Base-by-base conservation (phyloP, 2,113 vertebrate genomes). In the Ictalurus punctatus region DNA sequence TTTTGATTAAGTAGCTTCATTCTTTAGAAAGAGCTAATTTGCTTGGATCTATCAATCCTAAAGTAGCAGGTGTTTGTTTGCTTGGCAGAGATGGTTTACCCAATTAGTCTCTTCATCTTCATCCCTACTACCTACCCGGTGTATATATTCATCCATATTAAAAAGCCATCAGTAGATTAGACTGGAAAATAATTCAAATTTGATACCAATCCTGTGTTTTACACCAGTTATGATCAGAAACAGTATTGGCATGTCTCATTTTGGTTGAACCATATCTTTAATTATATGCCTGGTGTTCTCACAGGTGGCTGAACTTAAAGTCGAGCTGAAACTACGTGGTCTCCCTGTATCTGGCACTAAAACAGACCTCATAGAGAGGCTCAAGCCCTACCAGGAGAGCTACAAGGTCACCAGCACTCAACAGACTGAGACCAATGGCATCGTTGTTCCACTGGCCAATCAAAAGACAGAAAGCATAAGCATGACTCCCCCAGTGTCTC, bases 311-410 rank as follows among this genome's bases (percentile, higher is more conserved):
- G 98, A 99, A 93, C 95, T 99, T 73, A 99, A 99, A 93, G 96
- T 97, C 93, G 98, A 99, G 93, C 94, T 99, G 73, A 99, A 99
- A 92, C 91, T 98, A 44, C 96, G 98, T 67, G 97, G 98, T 44
- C 95, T 99, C 54, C 98, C 98, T 0, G 98, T 99, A 83, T 99
- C 98, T 0, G 98, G 98, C 92, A 99, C 98, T 73, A 99, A 99
- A 93, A 97, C 96, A 0, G 98, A 99, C 91, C 97, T 99, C 89
- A 98, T 99, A 37, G 98, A 99, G 91, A 96, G 97, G 69, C 95
- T 99, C 89, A 99, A 97, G 92, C 96, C 97, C 84, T 97, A 96
- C 93, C 98, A 99, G 92, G 98, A 98, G 80, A 90, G 92, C 59
- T 89, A 40, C 95, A 88, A 94, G 93, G 85, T 67, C 12, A 84